Base-by-base conservation (phyloP, 2,888 invertebrate genomes). In the Asteroscopus sphinx region DNA sequence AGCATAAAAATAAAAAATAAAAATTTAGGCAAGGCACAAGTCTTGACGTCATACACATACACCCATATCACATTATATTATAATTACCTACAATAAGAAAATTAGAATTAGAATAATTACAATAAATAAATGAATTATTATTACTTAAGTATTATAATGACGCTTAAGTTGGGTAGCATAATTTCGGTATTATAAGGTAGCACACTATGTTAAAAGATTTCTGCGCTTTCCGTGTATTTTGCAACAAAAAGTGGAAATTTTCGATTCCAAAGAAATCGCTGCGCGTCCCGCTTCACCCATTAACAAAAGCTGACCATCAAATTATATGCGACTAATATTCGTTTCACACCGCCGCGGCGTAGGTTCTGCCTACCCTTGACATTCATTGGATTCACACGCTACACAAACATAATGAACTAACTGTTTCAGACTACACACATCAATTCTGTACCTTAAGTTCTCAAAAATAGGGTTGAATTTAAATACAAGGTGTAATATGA, bases 331-430 rank as follows among this genome's bases (percentile, higher is more conserved):
- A 58, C 59, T 60, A 63, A 73, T 59, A 58, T 37, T 71, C 28
- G 32, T 71, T 66, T 71, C 62, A 60, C 73, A 58, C 49, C 16
- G 30, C 47, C 11, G 21, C 61, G 56, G 68, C 63, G 71, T 80
- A 73, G 78, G 76, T 66, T 76, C 48, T 28, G 3, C 6, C 76
- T 83, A 82, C 83, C 86, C 89, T 90, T 89, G 89, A 88, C 90
- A 90, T 89, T 89, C 85, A 85, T 80, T 76, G 71, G 77, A 63
- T 42, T 56, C 15, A 53, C 58, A 37, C 41, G 48, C 15, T 21
- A 47, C 26, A 53, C 58, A 64, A 64, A 39, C 56, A 42, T 56
- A 83, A 65, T 54, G 61, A 16, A 65, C 30, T 61, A 81, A 64
- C 64, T 58, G 56, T 54, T 63, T 13, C 25, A 11, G 33, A 9